Evolutionary conservation across 2,113 vertebrate genomes (phyloP).

Genomic region (Onychostoma macrolepis): DNA sequence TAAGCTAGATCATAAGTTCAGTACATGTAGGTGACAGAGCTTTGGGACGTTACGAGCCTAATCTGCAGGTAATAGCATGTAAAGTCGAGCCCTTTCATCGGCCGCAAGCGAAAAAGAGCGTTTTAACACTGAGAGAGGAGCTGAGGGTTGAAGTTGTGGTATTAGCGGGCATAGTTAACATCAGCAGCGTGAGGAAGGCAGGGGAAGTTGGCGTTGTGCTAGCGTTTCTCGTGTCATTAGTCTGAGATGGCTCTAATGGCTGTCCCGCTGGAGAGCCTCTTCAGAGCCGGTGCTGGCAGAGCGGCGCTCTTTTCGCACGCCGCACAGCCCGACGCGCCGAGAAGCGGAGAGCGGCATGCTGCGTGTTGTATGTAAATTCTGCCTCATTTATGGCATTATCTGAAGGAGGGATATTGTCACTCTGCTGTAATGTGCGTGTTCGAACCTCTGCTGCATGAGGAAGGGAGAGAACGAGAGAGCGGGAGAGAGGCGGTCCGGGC

Average conservation of each 20-base stretch:
- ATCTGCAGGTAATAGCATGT: slow-evolving; percentile 33
- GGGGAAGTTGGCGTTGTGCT: slow-evolving; percentile 53
- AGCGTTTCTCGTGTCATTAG: slow-evolving; percentile 78
- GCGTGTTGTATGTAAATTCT: slow-evolving; percentile 77
- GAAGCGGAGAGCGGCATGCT: slow-evolving; percentile 52
- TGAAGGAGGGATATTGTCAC: slow-evolving; percentile 80
- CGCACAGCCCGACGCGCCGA: slow-evolving; percentile 43
- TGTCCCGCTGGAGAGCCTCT: slow-evolving; percentile 75
- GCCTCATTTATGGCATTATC: slow-evolving; percentile 81
- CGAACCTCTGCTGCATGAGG: slow-evolving; percentile 66
- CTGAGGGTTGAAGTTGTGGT: slow-evolving; percentile 43
- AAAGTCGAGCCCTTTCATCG: slow-evolving; percentile 22
- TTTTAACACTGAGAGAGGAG: slow-evolving; percentile 40
- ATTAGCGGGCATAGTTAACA: slow-evolving; percentile 57
- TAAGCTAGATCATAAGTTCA: slow-evolving; percentile 3
- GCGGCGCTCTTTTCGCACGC: slow-evolving; percentile 52
- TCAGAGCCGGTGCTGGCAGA: slow-evolving; percentile 63
- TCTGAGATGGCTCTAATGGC: slow-evolving; percentile 78
- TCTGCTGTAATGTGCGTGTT: slow-evolving; percentile 74
- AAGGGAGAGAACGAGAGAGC: slow-evolving; percentile 47
- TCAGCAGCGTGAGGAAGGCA: slow-evolving; percentile 40
- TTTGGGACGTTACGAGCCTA: neutral
- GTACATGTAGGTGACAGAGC: neutral
- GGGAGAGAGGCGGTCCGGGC: slow-evolving; percentile 10
- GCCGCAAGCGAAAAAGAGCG: neutral